phyloP scores from a whole-genome alignment of 2,888 invertebrate species.

The Cantharis rufa region DNA sequence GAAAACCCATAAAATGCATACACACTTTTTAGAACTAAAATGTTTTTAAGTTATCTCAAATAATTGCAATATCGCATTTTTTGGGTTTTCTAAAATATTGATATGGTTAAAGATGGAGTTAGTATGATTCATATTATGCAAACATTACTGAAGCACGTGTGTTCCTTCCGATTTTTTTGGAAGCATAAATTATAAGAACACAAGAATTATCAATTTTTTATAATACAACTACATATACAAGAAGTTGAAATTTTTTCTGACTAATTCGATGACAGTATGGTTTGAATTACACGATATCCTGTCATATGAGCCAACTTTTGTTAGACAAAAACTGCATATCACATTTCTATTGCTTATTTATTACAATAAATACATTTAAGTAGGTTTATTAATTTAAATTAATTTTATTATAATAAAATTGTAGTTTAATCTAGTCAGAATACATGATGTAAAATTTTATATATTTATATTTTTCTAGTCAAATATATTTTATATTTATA shows the following conservation, averaged over 20 bases:
- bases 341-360: neutral
- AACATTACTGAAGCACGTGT: neutral
- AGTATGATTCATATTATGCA: too few species aligned
- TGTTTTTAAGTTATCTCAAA: too few species aligned
- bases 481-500: neutral
- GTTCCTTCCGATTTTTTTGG: neutral
- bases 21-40: too few species aligned
- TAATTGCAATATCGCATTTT: too few species aligned
- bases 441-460: neutral
- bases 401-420: neutral
- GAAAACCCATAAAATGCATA: too few species aligned
- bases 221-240: neutral
- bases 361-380: neutral
- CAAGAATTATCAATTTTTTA: neutral
- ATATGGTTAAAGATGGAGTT: too few species aligned
- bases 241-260: neutral
- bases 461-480: conserved; percentile 4
- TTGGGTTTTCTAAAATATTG: too few species aligned
- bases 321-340: neutral
- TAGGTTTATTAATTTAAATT: neutral
- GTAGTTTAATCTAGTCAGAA: neutral
- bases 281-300: neutral
- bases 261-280: neutral
- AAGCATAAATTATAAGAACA: neutral
- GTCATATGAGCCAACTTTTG: neutral